phyloP scores from a whole-genome alignment of 2,113 vertebrate species.

The Podiceps cristatus region DNA sequence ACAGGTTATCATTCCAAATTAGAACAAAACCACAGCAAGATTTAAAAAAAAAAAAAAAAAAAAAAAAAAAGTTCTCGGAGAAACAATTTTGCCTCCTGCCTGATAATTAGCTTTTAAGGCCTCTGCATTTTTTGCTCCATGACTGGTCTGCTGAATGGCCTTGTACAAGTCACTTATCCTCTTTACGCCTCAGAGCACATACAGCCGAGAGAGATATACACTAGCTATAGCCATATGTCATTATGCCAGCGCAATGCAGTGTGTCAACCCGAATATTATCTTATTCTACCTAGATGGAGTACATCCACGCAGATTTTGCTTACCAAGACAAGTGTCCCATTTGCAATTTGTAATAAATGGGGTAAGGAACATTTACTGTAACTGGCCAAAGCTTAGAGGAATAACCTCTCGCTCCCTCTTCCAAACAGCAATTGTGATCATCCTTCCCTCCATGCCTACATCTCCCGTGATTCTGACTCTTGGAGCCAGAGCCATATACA shows the following conservation, averaged over 20 bases:
- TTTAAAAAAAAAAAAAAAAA: neutral
- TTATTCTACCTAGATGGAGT: neutral
- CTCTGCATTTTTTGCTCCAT: neutral
- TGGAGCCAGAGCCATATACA: neutral
- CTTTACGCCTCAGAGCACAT: slow-evolving; percentile 35
- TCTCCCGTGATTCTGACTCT: neutral
- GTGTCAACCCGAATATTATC: neutral
- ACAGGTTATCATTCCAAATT: neutral
- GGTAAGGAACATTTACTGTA: neutral
- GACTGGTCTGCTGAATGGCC: slow-evolving; percentile 31
- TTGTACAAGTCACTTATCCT: slow-evolving; percentile 39
- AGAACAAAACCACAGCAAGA: neutral
- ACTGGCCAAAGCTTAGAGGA: neutral
- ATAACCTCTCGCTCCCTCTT: neutral
- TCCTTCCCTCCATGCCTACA: neutral
- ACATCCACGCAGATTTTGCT: slow-evolving; percentile 1
- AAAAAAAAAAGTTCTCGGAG: neutral
- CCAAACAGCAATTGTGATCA: neutral
- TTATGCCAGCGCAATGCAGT: neutral
- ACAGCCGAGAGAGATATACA: neutral
- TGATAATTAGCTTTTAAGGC: slow-evolving; percentile 22
- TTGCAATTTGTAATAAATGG: neutral
- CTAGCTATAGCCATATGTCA: slow-evolving; percentile 30
- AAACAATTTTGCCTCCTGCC: neutral
- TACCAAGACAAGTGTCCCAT: neutral